Percentiles rank a stretch among this genome's conserved stretches.
These are phyloP conservation scores for Tetranychus piercei DNA, from an alignment of 2,888 invertebrate genomes.

Conservation along the genomic window DNA sequence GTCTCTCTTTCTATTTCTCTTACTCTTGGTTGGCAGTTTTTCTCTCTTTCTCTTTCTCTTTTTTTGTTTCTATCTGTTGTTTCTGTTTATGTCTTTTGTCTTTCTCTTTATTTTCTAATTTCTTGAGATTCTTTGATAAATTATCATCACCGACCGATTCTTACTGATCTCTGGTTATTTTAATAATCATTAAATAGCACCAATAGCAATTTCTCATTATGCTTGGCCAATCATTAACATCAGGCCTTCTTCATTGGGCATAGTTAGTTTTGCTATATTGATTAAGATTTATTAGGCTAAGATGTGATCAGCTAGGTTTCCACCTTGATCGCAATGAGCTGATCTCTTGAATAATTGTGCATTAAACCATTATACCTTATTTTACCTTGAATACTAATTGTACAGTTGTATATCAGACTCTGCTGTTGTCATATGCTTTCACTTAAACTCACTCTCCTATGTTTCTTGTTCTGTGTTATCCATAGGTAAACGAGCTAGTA, in stretches of 20 bases:
- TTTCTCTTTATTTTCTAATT: neutral
- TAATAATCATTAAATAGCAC: too few species aligned
- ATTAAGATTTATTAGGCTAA: neutral
- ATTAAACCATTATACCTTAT: neutral
- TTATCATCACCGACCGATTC: too few species aligned
- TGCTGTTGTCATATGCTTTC: neutral
- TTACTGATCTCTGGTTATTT: too few species aligned
- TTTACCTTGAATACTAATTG: neutral
- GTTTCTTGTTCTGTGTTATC: neutral
- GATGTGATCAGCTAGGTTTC: neutral
- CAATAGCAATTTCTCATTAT: too few species aligned
- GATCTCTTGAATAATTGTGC: neutral
- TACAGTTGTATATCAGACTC: neutral
- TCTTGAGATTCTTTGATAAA: neutral
- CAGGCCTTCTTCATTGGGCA: too few species aligned
- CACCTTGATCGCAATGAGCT: neutral
- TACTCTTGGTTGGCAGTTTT: neutral
- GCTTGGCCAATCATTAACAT: too few species aligned
- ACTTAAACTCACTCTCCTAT: neutral
- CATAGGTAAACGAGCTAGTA: constrained; percentile 3
- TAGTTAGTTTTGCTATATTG: too few species aligned
- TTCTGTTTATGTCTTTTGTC: neutral
- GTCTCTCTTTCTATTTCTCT: neutral
- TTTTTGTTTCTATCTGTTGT: neutral
- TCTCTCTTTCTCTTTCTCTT: neutral